Evolutionary conservation across 1,140 invertebrate species (phyloP), one percentile per base, ranked within the genome.

Genomic region (Cylas formicarius): DNA sequence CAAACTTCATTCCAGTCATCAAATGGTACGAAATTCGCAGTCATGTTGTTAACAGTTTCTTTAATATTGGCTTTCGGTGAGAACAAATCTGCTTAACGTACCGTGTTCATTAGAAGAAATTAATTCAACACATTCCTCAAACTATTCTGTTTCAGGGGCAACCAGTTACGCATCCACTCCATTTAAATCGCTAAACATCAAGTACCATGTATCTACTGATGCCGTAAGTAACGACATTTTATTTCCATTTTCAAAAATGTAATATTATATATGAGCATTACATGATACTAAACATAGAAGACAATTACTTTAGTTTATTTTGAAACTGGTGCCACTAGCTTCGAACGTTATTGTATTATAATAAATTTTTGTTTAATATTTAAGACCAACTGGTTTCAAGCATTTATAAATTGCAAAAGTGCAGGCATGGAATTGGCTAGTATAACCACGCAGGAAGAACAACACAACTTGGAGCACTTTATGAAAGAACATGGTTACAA

Each of bases 301-400:
- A 18, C 17, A 13, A 35, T 7, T 35, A 20, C 22, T 17, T 35
- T 35, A 14, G 17, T 35, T n/a, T n/a, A 6, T 35, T 35, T 35
- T 35, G 22, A 35, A 20, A 7, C 11, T 9, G 11, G 6, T 11
- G 6, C 23, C 23, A n/a, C 22, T 36, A 22, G 7, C 22, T 10
- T 9, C n/a, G 8, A 16, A 19, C 7, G 18, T 21, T n/a, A 9
- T 6, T 20, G 9, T 36, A 8, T 18, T 36, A 3, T 8, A 21
- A 21, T 36, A 8, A 35, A 35, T 23, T 17, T 7, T 35, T 17
- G 16, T 33, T 10, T 27, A 3, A 16, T 6, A 24, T 48, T 48
- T 20, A 3, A 48, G 45, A 21, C 26, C 5, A 48, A 40, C 16
- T 48, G 45, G 45, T 48, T 38, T 26, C 45, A 48, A 41, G 45